A percentile compares a stretch with the other conserved stretches of the same genome.
phyloP scores from a whole-genome alignment of 64 coral and sea anemone genomes.

The Montipora cactus region DNA sequence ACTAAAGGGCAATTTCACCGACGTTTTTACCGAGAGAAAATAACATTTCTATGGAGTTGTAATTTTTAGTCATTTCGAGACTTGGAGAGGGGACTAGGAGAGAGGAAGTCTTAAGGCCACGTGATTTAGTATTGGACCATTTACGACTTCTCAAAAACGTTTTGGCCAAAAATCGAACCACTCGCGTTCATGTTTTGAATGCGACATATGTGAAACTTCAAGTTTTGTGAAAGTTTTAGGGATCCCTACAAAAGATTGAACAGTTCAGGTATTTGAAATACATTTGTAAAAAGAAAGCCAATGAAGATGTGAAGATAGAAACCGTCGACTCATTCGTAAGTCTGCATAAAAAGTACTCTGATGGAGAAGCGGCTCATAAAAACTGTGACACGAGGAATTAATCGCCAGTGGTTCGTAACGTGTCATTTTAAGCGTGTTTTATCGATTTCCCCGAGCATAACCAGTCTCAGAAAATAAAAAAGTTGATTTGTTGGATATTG shows the following conservation, averaged over 20 bases:
- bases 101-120: slow-evolving; percentile 53
- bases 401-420: neutral
- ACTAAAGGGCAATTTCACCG: too few species aligned
- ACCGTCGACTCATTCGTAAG: neutral
- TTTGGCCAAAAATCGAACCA: too few species aligned
- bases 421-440: too few species aligned
- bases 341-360: neutral
- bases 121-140: slow-evolving; percentile 33
- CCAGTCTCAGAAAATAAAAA: too few species aligned
- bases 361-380: too few species aligned
- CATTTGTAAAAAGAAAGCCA: neutral
- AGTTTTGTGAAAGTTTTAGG: neutral
- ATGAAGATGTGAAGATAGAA: neutral
- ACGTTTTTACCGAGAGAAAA: neutral
- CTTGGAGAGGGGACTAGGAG: neutral
- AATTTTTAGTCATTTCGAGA: too few species aligned
- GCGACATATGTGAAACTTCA: neutral
- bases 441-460: too few species aligned
- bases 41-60: too few species aligned
- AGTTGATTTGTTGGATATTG: too few species aligned
- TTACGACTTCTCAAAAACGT: neutral
- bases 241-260: neutral
- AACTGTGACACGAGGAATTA: neutral
- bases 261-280: neutral
- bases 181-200: too few species aligned